Percentiles rank a stretch among this genome's conserved stretches.
These are phyloP conservation scores for Atta colombica DNA, from an alignment of 1,140 invertebrate species.

Conservation along the genomic window DNA sequence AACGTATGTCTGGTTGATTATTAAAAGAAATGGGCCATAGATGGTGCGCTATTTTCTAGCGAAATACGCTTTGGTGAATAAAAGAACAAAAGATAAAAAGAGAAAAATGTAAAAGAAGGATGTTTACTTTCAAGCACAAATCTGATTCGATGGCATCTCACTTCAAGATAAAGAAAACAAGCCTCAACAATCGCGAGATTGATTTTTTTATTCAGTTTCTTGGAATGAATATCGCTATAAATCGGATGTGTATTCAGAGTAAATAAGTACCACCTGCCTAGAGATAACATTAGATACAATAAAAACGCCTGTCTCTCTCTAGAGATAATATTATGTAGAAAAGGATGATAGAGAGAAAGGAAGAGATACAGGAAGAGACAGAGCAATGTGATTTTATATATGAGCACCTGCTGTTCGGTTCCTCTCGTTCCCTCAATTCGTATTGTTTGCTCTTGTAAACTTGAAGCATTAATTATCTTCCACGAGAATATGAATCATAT, in stretches of 20 bases:
- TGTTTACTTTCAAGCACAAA: constrained; percentile 70
- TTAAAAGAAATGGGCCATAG: not conserved
- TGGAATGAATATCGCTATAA: not conserved
- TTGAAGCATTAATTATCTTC: constrained; percentile 73
- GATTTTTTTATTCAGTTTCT: not conserved
- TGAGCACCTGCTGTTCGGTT: constrained; percentile 61
- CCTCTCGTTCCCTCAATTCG: constrained; percentile 71
- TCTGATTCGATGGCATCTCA: constrained; percentile 65
- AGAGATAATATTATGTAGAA: constrained; percentile 26
- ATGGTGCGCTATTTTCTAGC: constrained; percentile 42
- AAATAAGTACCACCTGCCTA: constrained; percentile 18
- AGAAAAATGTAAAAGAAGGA: not conserved
- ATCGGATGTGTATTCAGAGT: not conserved
- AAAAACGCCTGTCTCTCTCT: not conserved
- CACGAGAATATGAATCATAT: constrained; percentile 68
- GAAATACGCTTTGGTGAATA: constrained; percentile 19
- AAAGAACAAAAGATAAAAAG: not conserved
- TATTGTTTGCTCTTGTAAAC: constrained; percentile 76
- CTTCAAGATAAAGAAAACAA: constrained; percentile 43
- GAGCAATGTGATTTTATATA: constrained; percentile 75
- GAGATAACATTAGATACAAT: constrained; percentile 18
- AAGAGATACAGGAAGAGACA: constrained; percentile 43
- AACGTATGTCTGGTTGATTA: constrained; percentile 4
- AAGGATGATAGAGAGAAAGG: not conserved
- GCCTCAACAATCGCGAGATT: not conserved